These are phyloP conservation scores for Scortum barcoo DNA, from an alignment of 2,113 vertebrate genomes.

Conservation along the genomic window DNA sequence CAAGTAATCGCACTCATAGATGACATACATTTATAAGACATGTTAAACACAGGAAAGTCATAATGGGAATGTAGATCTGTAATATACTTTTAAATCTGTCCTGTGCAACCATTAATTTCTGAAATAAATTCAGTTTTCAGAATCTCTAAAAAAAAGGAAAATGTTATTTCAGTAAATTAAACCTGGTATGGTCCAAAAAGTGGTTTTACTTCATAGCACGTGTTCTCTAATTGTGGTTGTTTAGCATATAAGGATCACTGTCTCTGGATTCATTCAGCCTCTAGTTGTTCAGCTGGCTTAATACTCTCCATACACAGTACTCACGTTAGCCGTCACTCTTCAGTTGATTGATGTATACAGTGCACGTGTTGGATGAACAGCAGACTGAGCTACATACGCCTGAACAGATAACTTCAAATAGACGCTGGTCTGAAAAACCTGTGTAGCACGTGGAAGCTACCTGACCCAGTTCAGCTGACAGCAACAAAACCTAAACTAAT, in stretches of 20 bases:
- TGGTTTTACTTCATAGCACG: background rate
- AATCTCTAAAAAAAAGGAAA: background rate
- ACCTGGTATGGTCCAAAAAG: background rate
- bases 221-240: background rate
- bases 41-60: background rate
- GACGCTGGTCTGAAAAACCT: constrained; percentile 12
- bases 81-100: background rate
- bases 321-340: background rate
- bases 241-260: background rate
- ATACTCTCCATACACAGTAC: background rate
- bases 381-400: constrained; percentile 6
- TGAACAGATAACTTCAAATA: constrained; percentile 9
- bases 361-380: background rate
- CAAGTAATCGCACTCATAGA: background rate
- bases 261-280: background rate
- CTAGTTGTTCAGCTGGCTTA: no score
- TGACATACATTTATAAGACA: background rate
- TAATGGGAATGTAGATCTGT: background rate
- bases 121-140: background rate
- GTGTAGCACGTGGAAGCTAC: constrained; percentile 20
- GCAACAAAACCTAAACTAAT: constrained; percentile 46
- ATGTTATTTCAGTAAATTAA: no score
- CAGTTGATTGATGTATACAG: background rate
- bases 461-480: constrained; percentile 40
- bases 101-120: background rate